Percentiles rank a stretch among this genome's conserved stretches.
phyloP scores from a whole-genome alignment of 1,140 invertebrate species.

The Apis dorsata region DNA sequence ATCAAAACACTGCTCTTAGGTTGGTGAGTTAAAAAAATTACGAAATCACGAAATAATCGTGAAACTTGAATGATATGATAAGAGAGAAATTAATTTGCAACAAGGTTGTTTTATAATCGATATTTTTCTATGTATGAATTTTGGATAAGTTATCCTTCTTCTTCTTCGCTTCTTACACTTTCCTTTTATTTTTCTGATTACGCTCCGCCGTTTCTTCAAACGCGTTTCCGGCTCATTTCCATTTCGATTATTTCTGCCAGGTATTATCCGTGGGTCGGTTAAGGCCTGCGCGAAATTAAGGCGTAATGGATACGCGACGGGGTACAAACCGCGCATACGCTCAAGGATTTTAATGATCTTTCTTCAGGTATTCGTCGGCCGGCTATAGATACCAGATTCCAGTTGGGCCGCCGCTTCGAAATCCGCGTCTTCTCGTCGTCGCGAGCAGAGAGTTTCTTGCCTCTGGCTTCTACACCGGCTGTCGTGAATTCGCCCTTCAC shows the following conservation, averaged over 20 bases:
- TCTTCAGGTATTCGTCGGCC: slow-evolving; percentile 64
- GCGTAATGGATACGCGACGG: slow-evolving; percentile 64
- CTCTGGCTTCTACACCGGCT: slow-evolving; percentile 52
- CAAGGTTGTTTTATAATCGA: too few relatives aligned
- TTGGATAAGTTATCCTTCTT: neutral
- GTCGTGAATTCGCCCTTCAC: neutral
- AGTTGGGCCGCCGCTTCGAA: slow-evolving; percentile 68
- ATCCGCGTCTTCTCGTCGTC: slow-evolving; percentile 47
- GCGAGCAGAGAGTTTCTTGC: slow-evolving; percentile 61
- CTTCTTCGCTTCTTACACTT: neutral
- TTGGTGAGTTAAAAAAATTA: too few relatives aligned
- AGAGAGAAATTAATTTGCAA: too few relatives aligned
- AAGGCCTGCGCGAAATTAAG: slow-evolving; percentile 57
- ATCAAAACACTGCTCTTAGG: too few relatives aligned
- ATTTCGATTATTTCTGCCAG: slow-evolving; percentile 47
- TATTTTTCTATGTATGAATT: too few relatives aligned
- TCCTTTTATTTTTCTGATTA: neutral
- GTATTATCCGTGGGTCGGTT: slow-evolving; percentile 51
- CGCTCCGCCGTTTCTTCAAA: neutral
- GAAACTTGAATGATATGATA: too few relatives aligned
- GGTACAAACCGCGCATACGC: slow-evolving; percentile 58
- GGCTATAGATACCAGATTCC: slow-evolving; percentile 76
- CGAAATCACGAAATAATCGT: too few relatives aligned
- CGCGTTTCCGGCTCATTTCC: slow-evolving; percentile 35
- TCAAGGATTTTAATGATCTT: slow-evolving; percentile 65